A percentile compares a stretch with the other conserved stretches of the same genome.
These are phyloP conservation scores for Pecten maximus DNA, from an alignment of 2,888 invertebrate species.

Conservation along the genomic window DNA sequence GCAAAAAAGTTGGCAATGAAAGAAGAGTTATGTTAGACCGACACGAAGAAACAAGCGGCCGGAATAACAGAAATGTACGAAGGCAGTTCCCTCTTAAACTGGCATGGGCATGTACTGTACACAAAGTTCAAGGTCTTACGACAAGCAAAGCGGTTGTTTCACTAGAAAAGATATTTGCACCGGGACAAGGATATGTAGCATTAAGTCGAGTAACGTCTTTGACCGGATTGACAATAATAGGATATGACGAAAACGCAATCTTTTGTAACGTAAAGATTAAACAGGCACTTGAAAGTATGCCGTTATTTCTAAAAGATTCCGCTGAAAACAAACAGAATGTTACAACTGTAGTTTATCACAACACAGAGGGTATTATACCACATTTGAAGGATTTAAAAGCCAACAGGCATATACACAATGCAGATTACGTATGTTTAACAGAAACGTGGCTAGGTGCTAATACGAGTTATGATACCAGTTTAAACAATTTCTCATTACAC, in stretches of 20 bases:
- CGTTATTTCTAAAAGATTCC: no score
- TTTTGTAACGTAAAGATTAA: constrained; percentile 45
- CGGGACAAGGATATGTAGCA: constrained; percentile 55
- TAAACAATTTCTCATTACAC: constrained; percentile 42
- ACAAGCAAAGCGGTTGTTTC: constrained; percentile 44
- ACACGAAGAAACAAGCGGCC: constrained; percentile 17
- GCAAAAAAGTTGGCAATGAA: constrained; percentile 4
- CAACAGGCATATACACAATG: constrained; percentile 17
- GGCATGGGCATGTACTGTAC: constrained; percentile 52
- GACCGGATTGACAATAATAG: constrained; percentile 43
- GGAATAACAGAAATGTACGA: constrained; percentile 24
- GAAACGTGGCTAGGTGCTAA: constrained; percentile 48
- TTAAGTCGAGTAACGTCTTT: constrained; percentile 50
- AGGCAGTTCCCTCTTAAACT: constrained; percentile 48
- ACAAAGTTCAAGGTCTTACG: constrained; percentile 54
- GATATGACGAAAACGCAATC: constrained; percentile 44
- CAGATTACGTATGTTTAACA: constrained; percentile 48
- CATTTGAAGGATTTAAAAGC: constrained; percentile 43
- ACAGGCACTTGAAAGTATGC: constrained; percentile 26
- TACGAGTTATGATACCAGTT: background rate
- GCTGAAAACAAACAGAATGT: no score
- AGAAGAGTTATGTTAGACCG: constrained; percentile 36
- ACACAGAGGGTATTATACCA: constrained; percentile 46
- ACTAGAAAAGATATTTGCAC: constrained; percentile 46
- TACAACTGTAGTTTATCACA: constrained; percentile 48